Base-by-base conservation (phyloP, 2,797 vertebrate genomes). In the Enteromius afrohamiltoni region DNA sequence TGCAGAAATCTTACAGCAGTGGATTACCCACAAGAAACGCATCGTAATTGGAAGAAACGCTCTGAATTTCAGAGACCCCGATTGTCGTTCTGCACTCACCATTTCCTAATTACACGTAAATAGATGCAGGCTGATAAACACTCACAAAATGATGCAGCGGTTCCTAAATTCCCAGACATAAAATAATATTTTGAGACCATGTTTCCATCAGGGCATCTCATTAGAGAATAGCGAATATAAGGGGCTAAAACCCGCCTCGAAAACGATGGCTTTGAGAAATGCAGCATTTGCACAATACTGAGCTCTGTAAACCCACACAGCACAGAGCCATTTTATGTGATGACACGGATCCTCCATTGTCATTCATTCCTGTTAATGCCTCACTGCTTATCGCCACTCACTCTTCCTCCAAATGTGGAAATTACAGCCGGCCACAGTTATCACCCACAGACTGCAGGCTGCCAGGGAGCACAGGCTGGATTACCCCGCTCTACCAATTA, bases 401-500 rank as follows among this genome's bases (percentile, higher is more conserved):
- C 79, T 86, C 74, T 83, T 73, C 26, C 68, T 70, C 37, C 71
- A 84, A 86, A 87, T 89, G 85, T 83, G 65, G 80, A 88, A 85
- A 90, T 88, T 83, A 67, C 84, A 86, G 76, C 74, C 64, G 40
- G 62, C 82, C 84, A 77, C 77, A 75, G 85, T 88, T 84, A 78
- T 90, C 85, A 83, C 80, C 62, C 77, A 64, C 62, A 64, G 81
- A 87, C 86, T 88, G 40, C 29, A 80, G 73, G 51, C 78, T 81
- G 82, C 79, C 81, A 31, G 70, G 75, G 40, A 31, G 16, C 83
- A 82, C 79, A 34, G 19, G 75, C 76, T 80, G 62, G 82, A 88
- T 85, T 86, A 84, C 73, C 81, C 26, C 1, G 80, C 86, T 83
- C 82, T 82, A 87, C 85, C 86, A 87, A 88, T 92, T 92, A 90